Evolutionary conservation across 2,888 invertebrate species (phyloP).

Genomic region (Cosmia trapezina): DNA sequence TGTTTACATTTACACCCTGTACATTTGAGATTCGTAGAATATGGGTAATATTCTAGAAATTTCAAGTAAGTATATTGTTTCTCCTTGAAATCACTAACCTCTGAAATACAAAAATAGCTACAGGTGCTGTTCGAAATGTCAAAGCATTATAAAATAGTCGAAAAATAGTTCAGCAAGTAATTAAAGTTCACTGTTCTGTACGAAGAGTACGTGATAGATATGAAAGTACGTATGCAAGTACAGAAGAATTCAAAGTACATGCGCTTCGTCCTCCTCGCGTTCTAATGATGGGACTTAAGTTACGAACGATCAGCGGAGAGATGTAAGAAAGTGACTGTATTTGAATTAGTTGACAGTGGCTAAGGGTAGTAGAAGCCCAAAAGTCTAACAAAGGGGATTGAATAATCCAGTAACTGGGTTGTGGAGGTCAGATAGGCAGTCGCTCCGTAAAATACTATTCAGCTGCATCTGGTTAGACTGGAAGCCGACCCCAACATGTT

Average conservation of each 20-base stretch:
- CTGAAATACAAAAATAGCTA: not conserved
- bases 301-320: slow-evolving; percentile 55
- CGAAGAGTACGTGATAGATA: slow-evolving; percentile 27
- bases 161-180: slow-evolving; percentile 35
- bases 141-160: slow-evolving; percentile 4
- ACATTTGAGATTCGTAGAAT: too few relatives aligned
- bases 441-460: too few relatives aligned
- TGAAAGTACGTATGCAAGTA: slow-evolving; percentile 50
- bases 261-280: slow-evolving; percentile 72
- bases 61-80: not conserved
- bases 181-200: slow-evolving; percentile 35
- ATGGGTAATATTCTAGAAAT: not conserved
- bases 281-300: slow-evolving; percentile 73
- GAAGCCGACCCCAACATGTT: too few relatives aligned
- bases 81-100: not conserved
- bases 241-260: slow-evolving; percentile 60
- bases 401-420: too few relatives aligned
- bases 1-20: too few relatives aligned
- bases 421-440: too few relatives aligned
- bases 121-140: not conserved
- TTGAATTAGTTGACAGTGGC: not conserved
- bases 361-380: too few relatives aligned
- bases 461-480: too few relatives aligned
- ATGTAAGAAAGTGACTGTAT: not conserved
- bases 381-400: too few relatives aligned